A percentile compares a stretch with the other conserved stretches of the same genome.
phyloP scores from a whole-genome alignment of 23 tunicate genomes.

The Styela clava region DNA sequence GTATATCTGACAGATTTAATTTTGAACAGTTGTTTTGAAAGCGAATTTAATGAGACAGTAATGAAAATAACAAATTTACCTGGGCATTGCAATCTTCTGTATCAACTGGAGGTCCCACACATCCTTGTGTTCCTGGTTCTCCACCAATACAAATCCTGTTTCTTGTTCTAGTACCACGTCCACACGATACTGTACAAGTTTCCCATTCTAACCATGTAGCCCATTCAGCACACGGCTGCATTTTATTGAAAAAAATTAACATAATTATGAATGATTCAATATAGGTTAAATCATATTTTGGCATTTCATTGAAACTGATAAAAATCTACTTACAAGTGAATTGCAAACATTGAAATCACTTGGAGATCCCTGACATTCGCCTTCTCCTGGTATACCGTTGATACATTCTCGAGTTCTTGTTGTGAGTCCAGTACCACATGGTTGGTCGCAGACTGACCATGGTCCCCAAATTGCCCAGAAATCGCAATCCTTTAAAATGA shows the following conservation, averaged over 20 bases:
- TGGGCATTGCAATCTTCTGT: conserved; percentile 19
- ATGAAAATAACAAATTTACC: too few species aligned
- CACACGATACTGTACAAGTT: conserved; percentile 28
- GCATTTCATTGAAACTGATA: too few species aligned
- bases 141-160: conserved; percentile 51
- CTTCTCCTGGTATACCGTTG: conserved; percentile 62
- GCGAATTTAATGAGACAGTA: neutral
- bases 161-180: conserved; percentile 34
- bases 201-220: conserved; percentile 7
- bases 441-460: conserved; percentile 69
- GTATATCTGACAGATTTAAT: too few species aligned
- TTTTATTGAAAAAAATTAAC: too few species aligned
- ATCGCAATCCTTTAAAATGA: conserved; percentile 35
- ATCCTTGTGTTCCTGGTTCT: conserved; percentile 31
- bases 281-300: too few species aligned
- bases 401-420: conserved; percentile 50
- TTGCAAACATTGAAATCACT: conserved; percentile 9
- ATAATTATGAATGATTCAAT: too few species aligned
- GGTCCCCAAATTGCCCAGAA: conserved; percentile 62
- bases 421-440: conserved; percentile 65
- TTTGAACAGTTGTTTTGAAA: too few species aligned
- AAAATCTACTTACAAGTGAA: neutral
- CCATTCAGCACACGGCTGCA: conserved; percentile 18
- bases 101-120: conserved; percentile 31
- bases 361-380: conserved; percentile 49